Evolutionary conservation across 2,888 invertebrate species (phyloP), one percentile per base, ranked within the genome.

Genomic region (Phania funesta): DNA sequence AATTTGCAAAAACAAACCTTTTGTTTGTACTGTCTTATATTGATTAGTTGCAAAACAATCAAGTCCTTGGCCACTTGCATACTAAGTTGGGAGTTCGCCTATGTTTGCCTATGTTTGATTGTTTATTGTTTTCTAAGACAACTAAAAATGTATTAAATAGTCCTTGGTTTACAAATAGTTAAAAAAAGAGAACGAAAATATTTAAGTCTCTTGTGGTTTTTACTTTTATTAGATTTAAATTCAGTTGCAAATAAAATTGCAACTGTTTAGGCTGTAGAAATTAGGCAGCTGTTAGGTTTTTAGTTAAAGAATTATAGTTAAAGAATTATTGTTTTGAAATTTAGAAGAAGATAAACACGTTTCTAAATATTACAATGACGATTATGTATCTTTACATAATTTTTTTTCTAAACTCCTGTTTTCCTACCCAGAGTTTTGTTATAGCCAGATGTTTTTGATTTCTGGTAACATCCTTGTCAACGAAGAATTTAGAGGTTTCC

Each of bases 11-110:
- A 54, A 54, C 18, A 0, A 8, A 16, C 74, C 64, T 74, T 78
- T 52, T 68, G 64, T 58, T 78, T 56, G 32, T 41, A 11, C 44
- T 71, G 18, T 44, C 58, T 50, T 3, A 29, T 65, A 50, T 71
- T 65, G 74, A 68, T 64, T 77, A 52, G 74, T 77, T 62, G 50
- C 56, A 68, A 68, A 68, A 82, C 64, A 77, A 64, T 68, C 16
- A 41, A 22, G 41, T 73, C 73, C 81, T 82, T 64, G 68, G 41
- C 20, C 22, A 74, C 44, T 62, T 52, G 26, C 60, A 44, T 24
- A 35, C 32, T 50, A 18, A 4, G 20, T 52, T 44, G n/a, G 13
- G 6, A 18, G 13, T 62, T 20, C 52, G 50, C 50, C 52, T 58
- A 24, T 41, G 58, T 41, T 50, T 20, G 29, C 29, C n/a, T 56